Base-by-base conservation (phyloP, 2,888 invertebrate species). In the Xylota sylvarum region DNA sequence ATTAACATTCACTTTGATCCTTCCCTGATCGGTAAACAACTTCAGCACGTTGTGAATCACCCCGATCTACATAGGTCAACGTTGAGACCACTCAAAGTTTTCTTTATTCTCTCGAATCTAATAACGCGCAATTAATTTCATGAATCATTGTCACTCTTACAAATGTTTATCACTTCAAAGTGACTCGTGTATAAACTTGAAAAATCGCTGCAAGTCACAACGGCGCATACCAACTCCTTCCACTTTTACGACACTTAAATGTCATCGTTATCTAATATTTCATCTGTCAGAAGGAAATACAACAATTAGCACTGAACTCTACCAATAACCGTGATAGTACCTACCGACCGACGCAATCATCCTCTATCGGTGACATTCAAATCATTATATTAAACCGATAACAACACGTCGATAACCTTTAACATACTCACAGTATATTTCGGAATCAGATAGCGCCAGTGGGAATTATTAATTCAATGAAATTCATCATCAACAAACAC, bases 281-380 rank as follows among this genome's bases (percentile, higher is more conserved):
- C 9, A 58, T 58, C 58, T 35, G 27, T n/a, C 52, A 52, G 27
- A 30, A 52, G 5, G 30, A 52, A 52, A 52, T 30, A 30, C 5
- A 12, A 19, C 58, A 58, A 19, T 37, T 17, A 37, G 5, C 19
- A 19, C 35, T 37, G 35, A 58, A 56, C 32, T 10, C 50, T 50
- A 17, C 35, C 37, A 14, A 55, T 55, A 55, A 55, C 30, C 2
- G 27, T 30, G n/a, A 30, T 14, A 14, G 27, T 52, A 14, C 14
- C 23, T 23, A 23, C 23, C 23, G 3, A 23, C 23, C 23, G 3
- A 23, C 23, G 23, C 23, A 23, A 5, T 5, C 12, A n/a, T 12
- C 40, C 12, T n/a, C 12, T n/a, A 10, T 32, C n/a, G 58, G 23
- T 72, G 70, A 48, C 70, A 72, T 72, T 72, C 70, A 56, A 56